Base-by-base conservation (phyloP, 2,113 vertebrate species). In the Elaphurus davidianus region DNA sequence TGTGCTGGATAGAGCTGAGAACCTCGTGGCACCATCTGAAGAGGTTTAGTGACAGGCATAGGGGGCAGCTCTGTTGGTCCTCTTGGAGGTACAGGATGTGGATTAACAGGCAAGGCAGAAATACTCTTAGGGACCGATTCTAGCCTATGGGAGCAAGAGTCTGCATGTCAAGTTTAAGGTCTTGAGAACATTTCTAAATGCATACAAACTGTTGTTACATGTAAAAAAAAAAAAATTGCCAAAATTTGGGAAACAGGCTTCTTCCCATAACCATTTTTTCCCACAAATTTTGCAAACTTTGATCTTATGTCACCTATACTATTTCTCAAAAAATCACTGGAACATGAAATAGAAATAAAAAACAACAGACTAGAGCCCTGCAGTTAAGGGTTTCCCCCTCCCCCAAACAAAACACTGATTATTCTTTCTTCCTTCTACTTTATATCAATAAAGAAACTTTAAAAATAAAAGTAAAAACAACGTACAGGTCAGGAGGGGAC, bases 401-500 rank as follows among this genome's bases (percentile, higher is more conserved):
- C 52, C 19, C 33, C 12, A 36, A 55, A 93, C 21, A 82, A 74
- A 87, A 91, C 33, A 90, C 25, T 40, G 55, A 85, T 67, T 94
- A 64, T 79, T 89, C 14, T 36, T 62, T 83, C 25, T 93, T 92
- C 55, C 43, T 33, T 94, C 81, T 95, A 94, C 36, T 47, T 57
- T 47, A 45, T 16, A 50, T 97, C 94, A 94, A 94, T 45, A 19
- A 92, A 6, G 21, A 87, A 86, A 96, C 52, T 78, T 25, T 6
- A 78, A 98, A 74, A 97, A 74, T 19, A 97, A 87, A 15, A 98
- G 45, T 92, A 98, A 98, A 94, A 98, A 71, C 52, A 62, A 54
- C 99, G 82, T 99, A 99, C 99, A 99, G 96, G 98, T 99, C 99
- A 87, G 99, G 99, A 94, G 99, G 99, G 9, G 99, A 99, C 95